These are phyloP conservation scores for Mylabris phalerata DNA, from an alignment of 1,140 invertebrate genomes.

Conservation along the genomic window DNA sequence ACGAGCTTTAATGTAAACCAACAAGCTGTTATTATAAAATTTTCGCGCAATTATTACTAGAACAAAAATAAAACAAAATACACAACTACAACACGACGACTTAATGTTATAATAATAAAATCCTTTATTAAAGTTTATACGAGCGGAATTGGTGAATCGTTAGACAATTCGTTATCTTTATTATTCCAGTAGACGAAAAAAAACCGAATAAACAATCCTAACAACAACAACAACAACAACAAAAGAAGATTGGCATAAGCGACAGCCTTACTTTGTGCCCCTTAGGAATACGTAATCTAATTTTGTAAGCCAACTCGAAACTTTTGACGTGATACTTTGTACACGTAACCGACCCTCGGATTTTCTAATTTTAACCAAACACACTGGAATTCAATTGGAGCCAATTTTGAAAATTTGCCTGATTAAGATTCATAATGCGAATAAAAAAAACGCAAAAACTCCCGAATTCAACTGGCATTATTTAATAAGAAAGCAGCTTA, in stretches of 20 bases:
- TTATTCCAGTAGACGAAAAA: conserved; percentile 15
- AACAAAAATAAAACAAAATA: too few species aligned
- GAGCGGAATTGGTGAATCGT: conserved; percentile 22
- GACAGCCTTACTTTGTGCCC: conserved; percentile 23
- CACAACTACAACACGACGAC: neutral
- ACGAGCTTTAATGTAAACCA: too few species aligned
- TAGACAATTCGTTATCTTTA: conserved; percentile 27
- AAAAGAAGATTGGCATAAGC: conserved; percentile 16
- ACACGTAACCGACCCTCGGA: too few species aligned
- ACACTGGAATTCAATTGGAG: too few species aligned
- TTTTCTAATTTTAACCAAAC: too few species aligned
- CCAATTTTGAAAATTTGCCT: too few species aligned
- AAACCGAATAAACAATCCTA: conserved; percentile 8
- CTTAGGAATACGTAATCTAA: conserved; percentile 28
- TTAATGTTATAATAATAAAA: conserved; percentile 8
- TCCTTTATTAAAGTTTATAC: conserved; percentile 26
- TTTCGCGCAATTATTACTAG: too few species aligned
- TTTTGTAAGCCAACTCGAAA: conserved; percentile 26
- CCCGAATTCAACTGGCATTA: too few species aligned
- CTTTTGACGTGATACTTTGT: conserved; percentile 28
- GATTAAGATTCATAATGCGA: too few species aligned
- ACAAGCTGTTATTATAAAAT: too few species aligned
- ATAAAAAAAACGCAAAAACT: too few species aligned
- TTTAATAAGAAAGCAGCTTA: too few species aligned
- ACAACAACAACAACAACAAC: neutral